phyloP scores from a whole-genome alignment of 2,113 vertebrate genomes.

The Carassius gibelio region DNA sequence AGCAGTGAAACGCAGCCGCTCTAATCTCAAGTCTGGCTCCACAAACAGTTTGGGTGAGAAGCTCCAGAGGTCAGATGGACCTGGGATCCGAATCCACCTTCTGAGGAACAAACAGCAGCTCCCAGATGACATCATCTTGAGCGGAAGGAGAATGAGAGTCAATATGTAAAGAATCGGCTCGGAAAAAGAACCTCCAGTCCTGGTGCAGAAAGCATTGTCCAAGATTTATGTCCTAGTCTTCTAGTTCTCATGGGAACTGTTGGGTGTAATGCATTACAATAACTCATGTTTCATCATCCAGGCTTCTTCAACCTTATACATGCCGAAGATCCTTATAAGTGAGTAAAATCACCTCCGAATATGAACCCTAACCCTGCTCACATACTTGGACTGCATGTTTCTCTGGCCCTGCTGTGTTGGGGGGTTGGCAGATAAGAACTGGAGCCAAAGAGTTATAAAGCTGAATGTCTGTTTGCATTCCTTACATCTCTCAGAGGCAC shows the following conservation, averaged over 20 bases:
- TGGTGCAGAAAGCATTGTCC: not conserved
- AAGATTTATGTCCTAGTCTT: not conserved
- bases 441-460: slow-evolving; percentile 75
- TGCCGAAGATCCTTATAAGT: not conserved
- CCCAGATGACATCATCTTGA: slow-evolving; percentile 43
- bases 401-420: slow-evolving; percentile 51
- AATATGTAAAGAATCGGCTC: not conserved
- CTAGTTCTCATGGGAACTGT: not conserved
- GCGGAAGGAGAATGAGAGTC: slow-evolving; percentile 8
- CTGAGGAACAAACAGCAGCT: not conserved
- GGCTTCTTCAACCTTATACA: not conserved
- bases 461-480: slow-evolving; percentile 71
- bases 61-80: slow-evolving; percentile 58
- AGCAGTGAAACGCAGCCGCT: slow-evolving; percentile 65
- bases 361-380: not conserved
- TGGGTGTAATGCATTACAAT: not conserved
- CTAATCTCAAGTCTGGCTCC: slow-evolving; percentile 75
- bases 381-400: not conserved
- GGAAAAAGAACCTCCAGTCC: not conserved
- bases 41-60: slow-evolving; percentile 72
- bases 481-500: slow-evolving; percentile 58
- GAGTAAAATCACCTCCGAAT: not conserved
- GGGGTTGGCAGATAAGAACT: slow-evolving; percentile 68
- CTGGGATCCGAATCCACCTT: slow-evolving; percentile 22
- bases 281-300: not conserved